Conservation (phyloP, 2,797 vertebrate species). For the Anabas testudineus region DNA sequence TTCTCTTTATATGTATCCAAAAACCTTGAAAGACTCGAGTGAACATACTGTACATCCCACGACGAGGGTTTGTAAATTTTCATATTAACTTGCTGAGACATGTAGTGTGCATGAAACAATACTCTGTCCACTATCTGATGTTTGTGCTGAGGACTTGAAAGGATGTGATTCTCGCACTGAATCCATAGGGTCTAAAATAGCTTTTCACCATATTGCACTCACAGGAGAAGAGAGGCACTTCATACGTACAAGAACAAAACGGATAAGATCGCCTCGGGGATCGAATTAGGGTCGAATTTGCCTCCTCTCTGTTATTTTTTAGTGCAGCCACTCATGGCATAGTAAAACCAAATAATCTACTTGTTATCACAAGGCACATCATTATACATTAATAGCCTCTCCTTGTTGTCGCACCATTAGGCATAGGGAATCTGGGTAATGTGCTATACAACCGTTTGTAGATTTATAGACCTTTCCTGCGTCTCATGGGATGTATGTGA, state of each 20-base stretch:
- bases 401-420: conserved; percentile 74
- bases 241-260: conserved; percentile 69
- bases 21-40: not conserved
- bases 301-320: conserved; percentile 67
- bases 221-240: conserved; percentile 66
- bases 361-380: conserved; percentile 75
- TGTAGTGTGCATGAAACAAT: conserved; percentile 19
- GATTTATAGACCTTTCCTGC: conserved; percentile 30
- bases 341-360: conserved; percentile 77
- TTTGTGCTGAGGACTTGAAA: conserved; percentile 34
- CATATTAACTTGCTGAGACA: conserved; percentile 3
- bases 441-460: conserved; percentile 56
- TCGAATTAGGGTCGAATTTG: conserved; percentile 71
- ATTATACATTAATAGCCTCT: conserved; percentile 74
- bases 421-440: conserved; percentile 71
- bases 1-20: not conserved
- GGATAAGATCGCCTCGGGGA: conserved; percentile 62
- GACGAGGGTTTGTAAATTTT: conserved; percentile 1
- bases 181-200: conserved; percentile 64
- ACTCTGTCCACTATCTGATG: conserved; percentile 31
- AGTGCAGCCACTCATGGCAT: conserved; percentile 71
- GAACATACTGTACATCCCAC: not conserved
- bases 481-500: conserved; percentile 39
- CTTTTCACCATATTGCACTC: conserved; percentile 62
- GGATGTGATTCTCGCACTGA: conserved; percentile 40